Evolutionary conservation across 2,797 vertebrate species (phyloP), one percentile per base, ranked within the genome.

Genomic region (Macropus fuliginosus): DNA sequence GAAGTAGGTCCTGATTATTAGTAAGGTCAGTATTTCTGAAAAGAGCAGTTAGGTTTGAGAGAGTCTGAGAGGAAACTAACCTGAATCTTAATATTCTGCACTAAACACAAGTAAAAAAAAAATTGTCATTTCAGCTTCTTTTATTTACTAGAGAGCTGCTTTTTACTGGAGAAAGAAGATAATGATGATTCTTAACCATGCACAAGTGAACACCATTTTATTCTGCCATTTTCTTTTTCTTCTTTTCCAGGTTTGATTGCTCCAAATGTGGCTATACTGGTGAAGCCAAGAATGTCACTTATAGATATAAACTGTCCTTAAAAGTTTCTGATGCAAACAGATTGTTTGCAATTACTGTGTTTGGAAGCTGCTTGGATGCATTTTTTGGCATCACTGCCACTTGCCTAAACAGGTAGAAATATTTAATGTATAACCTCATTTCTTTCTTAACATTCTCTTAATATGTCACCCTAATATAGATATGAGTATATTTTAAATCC

Each of bases 351-450:
- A 98, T 99, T 87, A 99, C 99, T 0, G 99, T 99, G 50, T 99
- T 99, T 98, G 99, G 99, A 97, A 98, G 98, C 96, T 99, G 99
- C 97, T 98, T 99, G 94, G 99, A 99, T 98, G 97, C 98, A 4
- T 99, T 99, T 97, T 99, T 99, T 98, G 99, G 99, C 91, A 97
- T 99, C 95, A 98, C 98, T 5, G 99, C 99, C 66, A 98, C 95
- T 96, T 98, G 95, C 94, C 98, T 99, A 93, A 99, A 99, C 96
- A 99, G 99, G 99, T 99, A 98, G 98, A 94, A 94, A 89, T 95
- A 93, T 91, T 94, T 94, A 96, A 97, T 95, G 50, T 91, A 87
- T 95, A 29, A 52, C 2, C 92, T 9, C 93, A 55, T 54, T 91
- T 93, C 91, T 94, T 59, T 81, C 55, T 96, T 56, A 4, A 10